These are phyloP conservation scores for Pyralis farinalis DNA, from an alignment of 2,888 invertebrate species.

Conservation along the genomic window DNA sequence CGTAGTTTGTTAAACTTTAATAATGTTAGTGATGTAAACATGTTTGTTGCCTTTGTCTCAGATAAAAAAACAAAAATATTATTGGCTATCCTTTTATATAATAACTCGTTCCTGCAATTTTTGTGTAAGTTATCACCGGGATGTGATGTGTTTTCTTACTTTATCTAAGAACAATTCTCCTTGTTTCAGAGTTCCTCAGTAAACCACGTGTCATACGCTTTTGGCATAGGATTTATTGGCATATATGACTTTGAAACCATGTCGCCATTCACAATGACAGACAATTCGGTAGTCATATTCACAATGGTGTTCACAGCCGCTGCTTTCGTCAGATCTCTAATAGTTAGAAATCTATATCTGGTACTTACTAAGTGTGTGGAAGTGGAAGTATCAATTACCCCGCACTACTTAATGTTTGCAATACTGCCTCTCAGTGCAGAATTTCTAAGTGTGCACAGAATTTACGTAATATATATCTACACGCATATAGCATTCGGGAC, in stretches of 20 bases:
- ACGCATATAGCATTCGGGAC: constrained; percentile 37
- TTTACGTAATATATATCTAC: constrained; percentile 47
- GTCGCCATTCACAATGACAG: constrained; percentile 52
- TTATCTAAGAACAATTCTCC: no score
- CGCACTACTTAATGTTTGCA: constrained; percentile 48
- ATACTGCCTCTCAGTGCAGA: constrained; percentile 50
- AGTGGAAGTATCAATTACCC: constrained; percentile 23
- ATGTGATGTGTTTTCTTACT: no score
- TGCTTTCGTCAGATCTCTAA: constrained; percentile 45
- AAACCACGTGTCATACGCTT: constrained; percentile 35
- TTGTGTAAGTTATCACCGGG: no score
- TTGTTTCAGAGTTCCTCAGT: constrained; percentile 46
- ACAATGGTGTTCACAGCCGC: constrained; percentile 36
- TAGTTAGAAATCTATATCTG: constrained; percentile 39
- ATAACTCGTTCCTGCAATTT: no score
- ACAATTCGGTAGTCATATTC: constrained; percentile 53
- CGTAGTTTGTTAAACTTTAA: no score
- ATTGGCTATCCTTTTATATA: no score
- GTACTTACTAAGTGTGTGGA: constrained; percentile 37
- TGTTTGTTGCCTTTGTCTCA: no score
- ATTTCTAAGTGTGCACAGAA: constrained; percentile 42
- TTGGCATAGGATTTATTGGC: constrained; percentile 54
- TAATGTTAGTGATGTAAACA: no score
- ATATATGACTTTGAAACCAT: constrained; percentile 51
- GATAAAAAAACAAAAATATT: no score